Evolutionary conservation across 2,113 vertebrate genomes (phyloP).

Genomic region (Vimba vimba): DNA sequence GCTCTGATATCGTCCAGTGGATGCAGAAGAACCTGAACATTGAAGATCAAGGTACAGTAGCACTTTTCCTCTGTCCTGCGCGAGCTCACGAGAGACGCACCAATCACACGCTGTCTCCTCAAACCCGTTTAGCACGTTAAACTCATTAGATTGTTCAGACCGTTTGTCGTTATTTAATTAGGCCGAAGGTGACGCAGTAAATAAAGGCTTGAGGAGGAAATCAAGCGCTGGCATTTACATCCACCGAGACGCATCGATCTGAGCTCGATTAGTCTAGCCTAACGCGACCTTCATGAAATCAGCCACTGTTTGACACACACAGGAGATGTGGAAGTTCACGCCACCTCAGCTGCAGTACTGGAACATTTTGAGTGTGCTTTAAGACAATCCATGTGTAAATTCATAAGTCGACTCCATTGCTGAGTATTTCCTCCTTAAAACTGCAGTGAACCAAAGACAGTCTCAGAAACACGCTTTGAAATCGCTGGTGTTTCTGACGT

Average conservation of each 20-base stretch:
- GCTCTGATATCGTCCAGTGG: slow-evolving; percentile 89
- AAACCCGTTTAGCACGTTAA: background rate
- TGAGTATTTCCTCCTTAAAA: too few relatives aligned
- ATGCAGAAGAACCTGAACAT: slow-evolving; percentile 87
- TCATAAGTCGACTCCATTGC: too few relatives aligned
- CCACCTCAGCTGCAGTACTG: too few relatives aligned
- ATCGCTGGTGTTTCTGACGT: too few relatives aligned
- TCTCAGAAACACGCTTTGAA: too few relatives aligned
- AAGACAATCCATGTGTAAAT: too few relatives aligned
- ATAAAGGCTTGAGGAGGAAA: background rate
- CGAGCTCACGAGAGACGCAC: background rate
- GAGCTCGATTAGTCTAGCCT: background rate
- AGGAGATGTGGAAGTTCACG: too few relatives aligned
- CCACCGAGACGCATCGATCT: background rate
- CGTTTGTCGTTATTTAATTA: background rate
- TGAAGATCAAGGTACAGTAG: slow-evolving; percentile 85
- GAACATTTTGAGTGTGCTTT: too few relatives aligned
- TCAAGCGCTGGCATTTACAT: background rate
- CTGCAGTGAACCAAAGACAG: too few relatives aligned
- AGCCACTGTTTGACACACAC: too few relatives aligned
- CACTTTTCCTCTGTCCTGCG: background rate
- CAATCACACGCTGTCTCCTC: background rate
- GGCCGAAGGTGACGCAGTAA: background rate
- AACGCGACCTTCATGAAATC: background rate
- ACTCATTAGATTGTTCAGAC: background rate